phyloP scores from a whole-genome alignment of 2,888 invertebrate genomes.

The Abscondita cerata region DNA sequence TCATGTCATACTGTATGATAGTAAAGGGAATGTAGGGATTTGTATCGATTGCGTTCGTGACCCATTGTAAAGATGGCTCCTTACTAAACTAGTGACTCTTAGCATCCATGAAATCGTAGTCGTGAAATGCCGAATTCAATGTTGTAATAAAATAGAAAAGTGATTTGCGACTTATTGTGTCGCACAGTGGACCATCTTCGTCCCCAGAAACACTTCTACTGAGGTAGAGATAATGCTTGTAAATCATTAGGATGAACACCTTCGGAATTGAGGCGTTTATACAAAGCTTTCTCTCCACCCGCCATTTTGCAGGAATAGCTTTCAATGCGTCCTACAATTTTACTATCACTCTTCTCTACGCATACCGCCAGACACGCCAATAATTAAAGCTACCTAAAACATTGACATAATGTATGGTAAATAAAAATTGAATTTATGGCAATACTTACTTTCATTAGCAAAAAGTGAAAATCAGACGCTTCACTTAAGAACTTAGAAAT shows the following conservation, averaged over 20 bases:
- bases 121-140: slow-evolving; percentile 96
- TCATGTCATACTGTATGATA: too few relatives aligned
- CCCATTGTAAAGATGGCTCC: slow-evolving; percentile 91
- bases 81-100: slow-evolving; percentile 98
- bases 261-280: slow-evolving; percentile 86
- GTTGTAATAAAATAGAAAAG: slow-evolving; percentile 97
- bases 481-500: too few relatives aligned
- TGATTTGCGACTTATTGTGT: slow-evolving; percentile 95
- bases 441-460: too few relatives aligned
- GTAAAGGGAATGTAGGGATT: too few relatives aligned
- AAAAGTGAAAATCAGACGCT: too few relatives aligned
- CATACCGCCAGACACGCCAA: too few relatives aligned
- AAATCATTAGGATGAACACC: slow-evolving; percentile 87
- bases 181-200: slow-evolving; percentile 90
- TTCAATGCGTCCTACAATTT: slow-evolving; percentile 93
- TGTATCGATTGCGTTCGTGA: slow-evolving; percentile 90
- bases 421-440: too few relatives aligned
- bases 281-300: slow-evolving; percentile 93
- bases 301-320: slow-evolving; percentile 99
- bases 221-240: slow-evolving; percentile 92
- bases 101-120: slow-evolving; percentile 98
- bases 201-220: slow-evolving; percentile 86
- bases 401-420: too few relatives aligned
- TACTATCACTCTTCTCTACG: slow-evolving; percentile 90
- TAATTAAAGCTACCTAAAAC: too few relatives aligned